Evolutionary conservation across 2,888 invertebrate genomes (phyloP), one percentile per base, ranked within the genome.

Genomic region (Drosophila aldrichi): DNA sequence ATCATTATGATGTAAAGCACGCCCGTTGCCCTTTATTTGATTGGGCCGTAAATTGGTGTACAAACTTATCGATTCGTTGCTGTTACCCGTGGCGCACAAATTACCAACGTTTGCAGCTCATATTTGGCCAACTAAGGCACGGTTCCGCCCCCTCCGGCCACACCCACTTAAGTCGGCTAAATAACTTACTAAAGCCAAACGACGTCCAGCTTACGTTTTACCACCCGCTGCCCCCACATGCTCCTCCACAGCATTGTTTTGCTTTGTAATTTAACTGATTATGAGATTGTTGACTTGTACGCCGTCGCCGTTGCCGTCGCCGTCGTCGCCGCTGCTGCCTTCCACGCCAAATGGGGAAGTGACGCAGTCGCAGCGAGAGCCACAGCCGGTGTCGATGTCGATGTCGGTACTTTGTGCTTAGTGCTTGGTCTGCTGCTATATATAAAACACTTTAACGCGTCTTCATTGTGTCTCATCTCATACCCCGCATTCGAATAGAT

Each of bases 211-310:
- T 63, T 46, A 36, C 34, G 34, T 41, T 56, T 46, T 32, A 51
- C 29, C 32, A n/a, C 14, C 48, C 51, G 16, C 10, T 12, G 5
- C 56, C 55, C 32, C 5, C n/a, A 12, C 36, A 12, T 44, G 49
- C 29, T 36, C 10, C 40, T n/a, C 49, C 38, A 29, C 10, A 10
- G n/a, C 65, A 66, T 74, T 74, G 74, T 70, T 81, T 56, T 74
- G 74, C 63, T 74, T 78, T 75, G 89, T 75, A 89, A 81, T 84
- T 87, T 72, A 84, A 81, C 88, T 89, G 86, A 86, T 86, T 86
- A 86, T 89, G 82, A 89, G 86, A 86, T 89, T 86, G 90, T 90
- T 86, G 90, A 89, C 90, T 90, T 79, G 52, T 57, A 40, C 55
- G 59, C 49, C 59, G 68, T 46, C 56, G 55, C 40, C 52, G 55